Evolutionary conservation across 2,888 invertebrate genomes (phyloP), one percentile per base, ranked within the genome.

Genomic region (Lithophane ornitopus): DNA sequence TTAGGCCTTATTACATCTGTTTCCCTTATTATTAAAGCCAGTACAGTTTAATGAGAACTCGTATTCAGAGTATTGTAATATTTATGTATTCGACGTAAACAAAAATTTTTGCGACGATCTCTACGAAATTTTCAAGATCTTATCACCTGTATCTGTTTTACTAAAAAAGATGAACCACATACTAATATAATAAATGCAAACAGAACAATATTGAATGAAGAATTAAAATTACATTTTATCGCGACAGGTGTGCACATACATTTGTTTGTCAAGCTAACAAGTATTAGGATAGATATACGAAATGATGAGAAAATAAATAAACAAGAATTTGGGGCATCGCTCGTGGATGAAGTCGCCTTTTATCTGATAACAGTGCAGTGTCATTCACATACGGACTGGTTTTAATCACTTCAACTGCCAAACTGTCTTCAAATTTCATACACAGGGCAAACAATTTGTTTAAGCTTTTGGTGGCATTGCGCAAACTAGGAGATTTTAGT

Each of bases 341-440:
- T 14, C 1, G 34, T 70, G 61, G 52, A 59, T 59, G 54, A 74
- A 54, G 54, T n/a, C 14, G 14, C 44, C 22, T 61, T n/a, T 82
- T 70, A 78, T 70, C 71, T 67, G 79, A 82, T 76, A 74, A 76
- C 69, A 84, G 61, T 76, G 87, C 81, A 80, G 73, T 80, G 81
- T 74, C 62, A 73, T 84, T 80, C 66, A 71, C 68, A 59, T 71
- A 75, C 28, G 44, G 3, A 63, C 54, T 26, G 16, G 34, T 56
- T 84, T 70, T 62, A 59, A 74, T 70, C 75, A 54, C 44, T 67
- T 79, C 80, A 80, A 58, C 41, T 65, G 63, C 39, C 28, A 77
- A 63, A 77, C 16, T 46, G 70, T 78, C 82, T 62, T 58, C 56
- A 28, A n/a, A 34, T 58, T 62, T 68, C 54, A 65, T 46, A 56